Base-by-base conservation (phyloP, 2,113 vertebrate species). In the Sus scrofa region DNA sequence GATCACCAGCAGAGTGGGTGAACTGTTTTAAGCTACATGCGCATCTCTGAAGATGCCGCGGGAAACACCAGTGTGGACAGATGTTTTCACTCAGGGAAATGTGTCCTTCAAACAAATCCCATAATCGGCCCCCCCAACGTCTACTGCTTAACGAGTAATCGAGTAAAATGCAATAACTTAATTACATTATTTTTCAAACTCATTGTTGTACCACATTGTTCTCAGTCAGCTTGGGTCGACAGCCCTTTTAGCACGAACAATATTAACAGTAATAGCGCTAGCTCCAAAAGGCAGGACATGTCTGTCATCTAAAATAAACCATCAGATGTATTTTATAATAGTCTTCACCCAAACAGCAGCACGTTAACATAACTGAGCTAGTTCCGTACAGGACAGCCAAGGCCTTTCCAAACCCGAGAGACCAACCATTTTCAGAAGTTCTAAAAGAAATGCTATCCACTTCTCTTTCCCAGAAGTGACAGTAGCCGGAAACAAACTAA, bases 41-140 rank as follows among this genome's bases (percentile, higher is more conserved):
- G 97, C 91, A 81, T 97, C 97, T 96, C 97, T 97, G 88, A 96
- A 97, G 93, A 97, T n/a, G n/a, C n/a, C n/a, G n/a, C n/a, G n/a
- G 91, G 86, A 96, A 97, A 97, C 96, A 97, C 68, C 91, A 97
- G 91, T 78, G 83, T 8, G 58, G 83, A 93, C 95, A 97, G 87
- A 97, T 97, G 97, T 97, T 97, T 98, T 97, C 97, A 95, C 96
- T 97, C 95, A 93, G 89, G 83, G 19, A 97, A 97, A 97, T 95
- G 95, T 98, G 94, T 97, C 97, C 86, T 97, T 97, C 97, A 97
- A 97, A 97, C 97, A 97, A 97, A 98, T 97, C 97, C 91, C 63
- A 96, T 96, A 97, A 97, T 98, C 96, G 96, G 91, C 37, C 70
- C 95, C 91, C 97, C 93, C 89, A 96, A 96, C 88, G 96, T 96